A percentile compares a stretch with the other conserved stretches of the same genome.
Evolutionary conservation across 2,888 invertebrate species (phyloP).

Genomic region (Diarsia brunnea): DNA sequence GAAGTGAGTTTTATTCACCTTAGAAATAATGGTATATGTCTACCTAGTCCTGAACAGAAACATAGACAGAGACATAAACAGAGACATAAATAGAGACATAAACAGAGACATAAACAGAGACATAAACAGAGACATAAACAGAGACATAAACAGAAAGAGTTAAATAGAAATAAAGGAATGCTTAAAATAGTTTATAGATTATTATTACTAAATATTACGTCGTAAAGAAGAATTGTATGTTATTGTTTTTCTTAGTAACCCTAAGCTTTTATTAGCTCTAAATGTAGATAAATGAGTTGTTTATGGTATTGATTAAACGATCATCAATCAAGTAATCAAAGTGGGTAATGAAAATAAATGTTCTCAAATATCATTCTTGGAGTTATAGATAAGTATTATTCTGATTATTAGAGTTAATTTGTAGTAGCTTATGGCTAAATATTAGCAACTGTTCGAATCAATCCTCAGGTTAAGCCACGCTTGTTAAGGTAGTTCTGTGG

Average conservation of each 20-base stretch:
- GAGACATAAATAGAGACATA: too few relatives aligned
- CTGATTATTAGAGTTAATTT: not conserved
- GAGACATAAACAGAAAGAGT: not conserved
- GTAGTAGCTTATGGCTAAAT: too few relatives aligned
- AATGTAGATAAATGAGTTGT: conserved; percentile 26
- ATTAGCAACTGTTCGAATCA: too few relatives aligned
- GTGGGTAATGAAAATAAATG: conserved; percentile 26
- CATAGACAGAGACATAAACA: too few relatives aligned
- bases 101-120: too few relatives aligned
- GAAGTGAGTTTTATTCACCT: too few relatives aligned
- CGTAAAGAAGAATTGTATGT: not conserved
- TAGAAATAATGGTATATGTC: too few relatives aligned
- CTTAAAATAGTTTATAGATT: not conserved
- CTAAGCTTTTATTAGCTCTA: not conserved
- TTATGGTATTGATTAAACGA: conserved; percentile 15
- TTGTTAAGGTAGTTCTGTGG: too few relatives aligned
- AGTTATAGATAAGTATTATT: not conserved
- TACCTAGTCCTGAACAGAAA: too few relatives aligned
- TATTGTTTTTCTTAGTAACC: not conserved
- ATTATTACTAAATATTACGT: not conserved
- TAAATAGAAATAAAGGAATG: not conserved
- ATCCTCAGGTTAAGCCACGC: too few relatives aligned
- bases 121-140: not conserved
- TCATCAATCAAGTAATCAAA: conserved; percentile 38
- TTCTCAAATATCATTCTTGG: not conserved